These are phyloP conservation scores for Telmatochromis sp. DNA, from an alignment of 2,113 vertebrate genomes.

Conservation along the genomic window DNA sequence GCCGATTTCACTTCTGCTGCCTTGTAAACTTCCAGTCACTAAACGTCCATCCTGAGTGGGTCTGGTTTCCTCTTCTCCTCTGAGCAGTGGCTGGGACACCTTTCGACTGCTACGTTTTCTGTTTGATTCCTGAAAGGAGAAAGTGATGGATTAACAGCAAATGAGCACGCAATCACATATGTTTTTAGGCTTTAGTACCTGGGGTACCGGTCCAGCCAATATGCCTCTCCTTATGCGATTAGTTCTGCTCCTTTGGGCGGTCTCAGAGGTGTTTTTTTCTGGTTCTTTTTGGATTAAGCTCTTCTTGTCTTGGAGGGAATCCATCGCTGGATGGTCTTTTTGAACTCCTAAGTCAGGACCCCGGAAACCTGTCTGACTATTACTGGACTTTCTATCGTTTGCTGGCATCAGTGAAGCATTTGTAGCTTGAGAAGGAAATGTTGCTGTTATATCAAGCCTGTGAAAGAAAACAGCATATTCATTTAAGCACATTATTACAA, in stretches of 20 bases:
- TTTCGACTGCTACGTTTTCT: conserved; percentile 64
- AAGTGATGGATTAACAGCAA: not conserved
- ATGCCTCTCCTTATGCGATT: conserved; percentile 75
- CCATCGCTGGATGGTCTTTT: not conserved
- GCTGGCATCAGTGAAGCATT: conserved; percentile 1
- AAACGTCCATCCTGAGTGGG: not conserved
- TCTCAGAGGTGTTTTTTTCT: conserved; percentile 66
- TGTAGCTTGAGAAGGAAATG: conserved; percentile 21
- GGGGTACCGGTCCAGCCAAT: conserved; percentile 77
- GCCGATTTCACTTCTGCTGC: not conserved
- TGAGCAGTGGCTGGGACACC: conserved; percentile 9
- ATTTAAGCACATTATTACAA: not conserved
- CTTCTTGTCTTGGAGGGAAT: not conserved
- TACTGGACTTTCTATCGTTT: conserved; percentile 35
- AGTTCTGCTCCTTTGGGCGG: conserved; percentile 49
- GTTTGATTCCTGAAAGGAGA: conserved; percentile 70
- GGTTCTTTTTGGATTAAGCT: conserved; percentile 22
- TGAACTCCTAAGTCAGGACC: conserved; percentile 30
- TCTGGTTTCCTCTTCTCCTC: conserved; percentile 14
- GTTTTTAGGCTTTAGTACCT: conserved; percentile 56
- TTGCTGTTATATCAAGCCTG: conserved; percentile 50
- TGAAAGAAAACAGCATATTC: not conserved
- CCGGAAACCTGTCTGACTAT: not conserved
- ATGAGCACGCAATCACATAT: not conserved
- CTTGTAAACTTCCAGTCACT: not conserved